Conservation (phyloP, 2,888 invertebrate species). For the Meta bourneti region DNA sequence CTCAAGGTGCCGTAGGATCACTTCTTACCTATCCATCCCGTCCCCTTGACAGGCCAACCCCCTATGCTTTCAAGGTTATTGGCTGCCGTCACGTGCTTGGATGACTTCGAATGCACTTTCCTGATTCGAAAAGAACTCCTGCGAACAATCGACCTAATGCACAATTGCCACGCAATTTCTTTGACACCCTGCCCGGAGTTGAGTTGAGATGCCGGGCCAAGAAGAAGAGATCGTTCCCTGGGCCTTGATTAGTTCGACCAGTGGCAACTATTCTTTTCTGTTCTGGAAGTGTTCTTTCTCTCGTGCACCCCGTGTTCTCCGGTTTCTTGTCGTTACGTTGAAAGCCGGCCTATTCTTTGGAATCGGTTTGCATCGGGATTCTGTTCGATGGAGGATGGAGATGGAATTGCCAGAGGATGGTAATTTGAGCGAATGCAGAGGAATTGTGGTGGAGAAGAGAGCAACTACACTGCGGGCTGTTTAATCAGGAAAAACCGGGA, state of each 20-base stretch:
- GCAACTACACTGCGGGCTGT: neutral
- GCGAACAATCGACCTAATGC: conserved; percentile 72
- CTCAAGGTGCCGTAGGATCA: neutral
- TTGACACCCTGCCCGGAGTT: conserved; percentile 55
- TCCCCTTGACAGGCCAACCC: neutral
- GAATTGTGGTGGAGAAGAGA: conserved; percentile 12
- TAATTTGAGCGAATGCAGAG: conserved; percentile 17
- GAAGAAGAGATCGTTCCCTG: neutral
- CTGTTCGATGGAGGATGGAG: neutral
- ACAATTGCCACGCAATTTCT: conserved; percentile 64
- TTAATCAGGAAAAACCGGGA: neutral
- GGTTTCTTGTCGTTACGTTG: conserved; percentile 43
- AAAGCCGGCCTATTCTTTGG: conserved; percentile 14
- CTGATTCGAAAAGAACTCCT: conserved; percentile 55
- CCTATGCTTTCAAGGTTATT: conserved; percentile 69
- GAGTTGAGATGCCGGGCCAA: conserved; percentile 18
- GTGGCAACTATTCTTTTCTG: conserved; percentile 17
- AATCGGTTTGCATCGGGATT: conserved; percentile 33
- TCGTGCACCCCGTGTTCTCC: neutral
- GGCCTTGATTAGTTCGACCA: conserved; percentile 48
- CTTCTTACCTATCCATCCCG: neutral
- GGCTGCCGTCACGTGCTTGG: conserved; percentile 60
- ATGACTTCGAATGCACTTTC: conserved; percentile 71
- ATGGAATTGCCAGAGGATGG: conserved; percentile 30
- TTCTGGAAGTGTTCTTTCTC: conserved; percentile 1